Conservation (phyloP, 2,797 vertebrate species). For the Taenioides sp. region DNA sequence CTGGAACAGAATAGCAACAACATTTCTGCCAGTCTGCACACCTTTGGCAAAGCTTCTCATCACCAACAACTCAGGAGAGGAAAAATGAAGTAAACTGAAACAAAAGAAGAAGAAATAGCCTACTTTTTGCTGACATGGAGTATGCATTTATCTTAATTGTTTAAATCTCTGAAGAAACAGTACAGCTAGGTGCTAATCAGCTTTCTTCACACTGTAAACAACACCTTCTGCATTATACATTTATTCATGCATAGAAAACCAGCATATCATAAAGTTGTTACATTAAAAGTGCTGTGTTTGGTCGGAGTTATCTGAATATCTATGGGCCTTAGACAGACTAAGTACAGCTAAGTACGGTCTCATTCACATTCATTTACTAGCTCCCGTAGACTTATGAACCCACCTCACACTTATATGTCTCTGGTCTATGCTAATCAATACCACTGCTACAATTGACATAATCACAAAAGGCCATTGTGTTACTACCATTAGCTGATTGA, state of each 20-base stretch:
- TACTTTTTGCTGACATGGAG: not conserved
- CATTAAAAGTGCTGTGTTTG: not conserved
- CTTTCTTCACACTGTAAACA: conserved; percentile 8
- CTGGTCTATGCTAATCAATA: conserved; percentile 11
- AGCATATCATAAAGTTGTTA: not conserved
- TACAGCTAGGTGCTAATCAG: conserved; percentile 2
- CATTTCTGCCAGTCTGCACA: too few relatives aligned
- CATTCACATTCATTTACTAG: not conserved
- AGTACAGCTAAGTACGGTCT: too few relatives aligned
- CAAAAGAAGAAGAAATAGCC: not conserved
- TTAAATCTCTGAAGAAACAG: not conserved
- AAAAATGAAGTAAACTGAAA: too few relatives aligned
- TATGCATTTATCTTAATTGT: conserved; percentile 3
- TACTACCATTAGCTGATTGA: conserved; percentile 26
- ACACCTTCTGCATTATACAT: conserved; percentile 2
- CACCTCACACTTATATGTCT: conserved; percentile 8
- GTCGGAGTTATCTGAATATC: not conserved
- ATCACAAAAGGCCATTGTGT: conserved; percentile 13
- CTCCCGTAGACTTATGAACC: not conserved
- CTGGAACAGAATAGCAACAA: too few relatives aligned
- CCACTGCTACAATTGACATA: not conserved
- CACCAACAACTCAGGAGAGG: too few relatives aligned
- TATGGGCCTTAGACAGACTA: not conserved
- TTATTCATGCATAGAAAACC: not conserved
- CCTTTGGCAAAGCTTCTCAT: too few relatives aligned